These are phyloP conservation scores for Meteorus colon DNA, from an alignment of 2,888 invertebrate species.

Conservation along the genomic window DNA sequence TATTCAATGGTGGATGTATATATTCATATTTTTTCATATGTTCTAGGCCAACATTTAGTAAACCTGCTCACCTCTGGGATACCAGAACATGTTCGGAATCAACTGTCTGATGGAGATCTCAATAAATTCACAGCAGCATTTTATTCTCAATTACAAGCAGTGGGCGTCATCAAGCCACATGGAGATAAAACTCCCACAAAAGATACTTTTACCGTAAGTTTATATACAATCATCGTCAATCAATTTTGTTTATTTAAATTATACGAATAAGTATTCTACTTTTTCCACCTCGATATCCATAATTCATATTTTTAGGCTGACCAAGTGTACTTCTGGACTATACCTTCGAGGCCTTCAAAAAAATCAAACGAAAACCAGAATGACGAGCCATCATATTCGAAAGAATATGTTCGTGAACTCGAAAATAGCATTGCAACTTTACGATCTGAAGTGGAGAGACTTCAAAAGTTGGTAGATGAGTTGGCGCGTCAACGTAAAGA, in stretches of 20 bases:
- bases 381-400: conserved; percentile 84
- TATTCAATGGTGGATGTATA: neutral
- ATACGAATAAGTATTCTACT: conserved; percentile 1
- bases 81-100: conserved; percentile 79
- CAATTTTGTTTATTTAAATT: conserved; percentile 15
- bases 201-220: conserved; percentile 82
- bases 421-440: conserved; percentile 54
- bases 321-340: conserved; percentile 90
- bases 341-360: conserved; percentile 65
- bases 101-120: conserved; percentile 82
- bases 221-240: conserved; percentile 42
- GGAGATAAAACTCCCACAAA: conserved; percentile 81
- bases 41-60: conserved; percentile 91
- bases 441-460: conserved; percentile 53
- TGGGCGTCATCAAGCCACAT: conserved; percentile 88
- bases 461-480: conserved; percentile 50
- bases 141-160: conserved; percentile 89
- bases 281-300: conserved; percentile 29
- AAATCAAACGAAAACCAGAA: conserved; percentile 83
- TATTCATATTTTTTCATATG: conserved; percentile 35
- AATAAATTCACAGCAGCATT: conserved; percentile 86
- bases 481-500: conserved; percentile 32
- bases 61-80: conserved; percentile 91
- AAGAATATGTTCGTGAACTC: conserved; percentile 64
- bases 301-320: conserved; percentile 80